Base-by-base conservation (phyloP, 2,888 invertebrate species). In the Trachelus troglodyta region DNA sequence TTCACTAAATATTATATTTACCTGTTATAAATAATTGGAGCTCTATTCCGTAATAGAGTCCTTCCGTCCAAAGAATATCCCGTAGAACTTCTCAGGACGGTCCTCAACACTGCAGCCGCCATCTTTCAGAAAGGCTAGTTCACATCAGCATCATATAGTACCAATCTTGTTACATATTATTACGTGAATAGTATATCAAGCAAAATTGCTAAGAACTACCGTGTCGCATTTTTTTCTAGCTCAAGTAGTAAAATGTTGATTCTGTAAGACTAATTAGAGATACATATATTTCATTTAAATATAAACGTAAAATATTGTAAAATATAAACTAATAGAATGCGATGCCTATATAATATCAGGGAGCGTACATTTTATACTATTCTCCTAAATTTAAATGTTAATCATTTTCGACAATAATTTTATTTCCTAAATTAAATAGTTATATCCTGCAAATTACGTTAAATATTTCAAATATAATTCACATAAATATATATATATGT, bases 11-110 rank as follows among this genome's bases (percentile, higher is more conserved):
- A 79, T 81, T 78, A 77, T 84, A 92, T 93, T 93, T 90, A 94
- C 94, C 93, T 93, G 82, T 92, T 92, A 92, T 92, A 92, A 84
- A 92, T 92, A 85, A 93, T 88, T 33, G 93, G 92, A 75, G 93
- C 93, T 83, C 92, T 88, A 91, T 92, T 93, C 83, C 92, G 92
- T 81, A 93, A 86, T 56, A 94, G 88, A 73, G 90, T 89, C 80
- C 91, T 92, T 73, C 90, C 90, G 69, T 86, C 85, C 86, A 91
- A 89, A 75, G 92, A 87, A 81, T 93, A 91, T 90, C 92, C 92
- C 76, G 92, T 83, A 34, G 93, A 92, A 93, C 94, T 94, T 90
- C 93, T 93, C 87, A 94, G 89, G 91, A 94, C 93, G 87, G 93
- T 93, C 92, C 91, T 91, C 82, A 92, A 87, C 76, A 92, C 89